Conservation (phyloP, 2,888 invertebrate species). For the Dryobotodes eremita region DNA sequence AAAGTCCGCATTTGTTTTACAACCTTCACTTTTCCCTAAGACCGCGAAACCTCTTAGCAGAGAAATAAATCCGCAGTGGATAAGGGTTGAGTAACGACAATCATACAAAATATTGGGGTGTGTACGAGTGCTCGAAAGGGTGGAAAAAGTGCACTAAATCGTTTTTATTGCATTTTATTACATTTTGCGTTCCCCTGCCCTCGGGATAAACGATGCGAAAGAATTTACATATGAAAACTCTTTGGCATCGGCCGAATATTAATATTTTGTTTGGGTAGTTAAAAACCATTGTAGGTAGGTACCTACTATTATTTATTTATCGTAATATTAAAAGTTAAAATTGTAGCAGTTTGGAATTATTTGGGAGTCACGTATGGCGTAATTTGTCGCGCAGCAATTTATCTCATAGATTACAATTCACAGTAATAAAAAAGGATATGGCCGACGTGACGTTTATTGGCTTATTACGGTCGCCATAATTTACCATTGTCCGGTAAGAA, state of each 20-base stretch:
- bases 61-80: slow-evolving; percentile 54
- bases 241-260: slow-evolving; percentile 63
- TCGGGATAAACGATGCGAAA: slow-evolving; percentile 77
- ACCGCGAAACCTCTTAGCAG: slow-evolving; percentile 34
- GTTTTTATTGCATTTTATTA: slow-evolving; percentile 87
- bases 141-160: slow-evolving; percentile 86
- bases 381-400: slow-evolving; percentile 12
- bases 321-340: slow-evolving; percentile 35
- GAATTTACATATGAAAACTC: slow-evolving; percentile 84
- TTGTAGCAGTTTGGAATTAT: neutral
- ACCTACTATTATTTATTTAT: slow-evolving; percentile 15
- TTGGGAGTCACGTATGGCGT: neutral
- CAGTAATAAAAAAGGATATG: slow-evolving; percentile 17
- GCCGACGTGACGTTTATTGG: slow-evolving; percentile 18
- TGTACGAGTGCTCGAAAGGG: slow-evolving; percentile 73
- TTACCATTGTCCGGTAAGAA: slow-evolving; percentile 13
- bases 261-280: slow-evolving; percentile 53
- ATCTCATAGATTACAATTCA: slow-evolving; percentile 17
- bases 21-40: slow-evolving; percentile 8
- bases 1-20: slow-evolving; percentile 23
- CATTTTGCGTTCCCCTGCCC: slow-evolving; percentile 72
- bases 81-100: slow-evolving; percentile 73
- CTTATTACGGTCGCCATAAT: slow-evolving; percentile 17
- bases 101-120: slow-evolving; percentile 75
- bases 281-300: neutral